These are phyloP conservation scores for Nicator chloris DNA, from an alignment of 2,113 vertebrate species.

Conservation along the genomic window DNA sequence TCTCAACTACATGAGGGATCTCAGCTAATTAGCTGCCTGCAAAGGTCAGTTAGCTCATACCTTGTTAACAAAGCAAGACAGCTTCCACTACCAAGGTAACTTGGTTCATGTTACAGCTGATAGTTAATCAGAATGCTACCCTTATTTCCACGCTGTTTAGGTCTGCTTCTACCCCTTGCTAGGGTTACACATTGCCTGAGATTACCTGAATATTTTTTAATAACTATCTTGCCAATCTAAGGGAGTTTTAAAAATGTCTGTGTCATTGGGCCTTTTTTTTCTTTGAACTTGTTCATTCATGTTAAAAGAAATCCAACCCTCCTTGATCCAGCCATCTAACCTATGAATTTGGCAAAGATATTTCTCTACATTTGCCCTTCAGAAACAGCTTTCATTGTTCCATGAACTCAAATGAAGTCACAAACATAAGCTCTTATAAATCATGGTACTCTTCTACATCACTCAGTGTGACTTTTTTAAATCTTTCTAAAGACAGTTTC, in stretches of 20 bases:
- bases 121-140: neutral
- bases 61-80: neutral
- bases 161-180: neutral
- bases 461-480: neutral
- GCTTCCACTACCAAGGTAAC: neutral
- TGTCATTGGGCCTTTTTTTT: neutral
- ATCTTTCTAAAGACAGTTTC: neutral
- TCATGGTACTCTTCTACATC: neutral
- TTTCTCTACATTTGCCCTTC: neutral
- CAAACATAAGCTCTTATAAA: neutral
- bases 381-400: neutral
- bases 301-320: neutral
- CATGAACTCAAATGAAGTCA: neutral
- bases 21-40: neutral
- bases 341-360: neutral
- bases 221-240: neutral
- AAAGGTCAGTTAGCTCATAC: neutral
- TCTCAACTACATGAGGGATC: neutral
- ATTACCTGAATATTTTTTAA: neutral
- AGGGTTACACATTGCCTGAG: neutral
- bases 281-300: neutral
- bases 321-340: neutral
- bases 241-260: fast-evolving
- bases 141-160: neutral
- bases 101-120: neutral